Evolutionary conservation across 2,797 vertebrate genomes (phyloP), one percentile per base, ranked within the genome.

Genomic region (Pitangus sulphuratus): DNA sequence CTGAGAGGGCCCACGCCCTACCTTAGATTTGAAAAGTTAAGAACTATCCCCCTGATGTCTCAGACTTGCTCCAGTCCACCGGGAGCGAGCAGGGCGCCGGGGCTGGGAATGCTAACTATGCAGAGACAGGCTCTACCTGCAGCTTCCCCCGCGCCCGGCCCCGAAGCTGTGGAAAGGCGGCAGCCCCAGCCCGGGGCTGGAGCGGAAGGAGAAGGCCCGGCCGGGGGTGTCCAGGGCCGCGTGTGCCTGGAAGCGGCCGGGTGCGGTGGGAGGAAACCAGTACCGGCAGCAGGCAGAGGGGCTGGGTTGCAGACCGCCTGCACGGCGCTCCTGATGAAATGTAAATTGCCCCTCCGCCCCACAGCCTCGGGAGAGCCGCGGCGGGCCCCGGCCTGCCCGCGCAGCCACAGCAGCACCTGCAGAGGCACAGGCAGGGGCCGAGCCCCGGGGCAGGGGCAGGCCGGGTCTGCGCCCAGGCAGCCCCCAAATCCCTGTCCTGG

Each of bases 51-150:
- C 17, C n/a, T 28, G 1, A 8, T 11, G 15, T 15, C 60, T 13
- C 44, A 21, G n/a, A 11, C 21, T 35, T 50, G 37, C 39, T 42
- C 26, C 56, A 31, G 68, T 2, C 0, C 30, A 8, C 30, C 1
- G 1, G 30, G 54, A 89, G 30, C 0, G 4, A 84, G 61, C 79
- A 16, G 50, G 37, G 56, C 4, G 58, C 76, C 4, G 1, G 16
- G 18, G 50, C 31, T 37, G 84, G 95, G 96, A 97, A 97, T 97
- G 95, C 62, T 10, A 97, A 58, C 91, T 96, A 96, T 97, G 96
- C 44, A 0, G 71, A 78, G 68, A 60, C 12, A 15, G 68, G 51
- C 66, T 68, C 26, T 96, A 96, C 95, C 97, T 95, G 96, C 89
- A 61, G 68, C 58, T 66, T 11, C 51, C 65, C 44, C 64, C 31